These are phyloP conservation scores for Umimayanthus kanabou DNA, from an alignment of 92 coral and sea anemone genomes.

Conservation along the genomic window DNA sequence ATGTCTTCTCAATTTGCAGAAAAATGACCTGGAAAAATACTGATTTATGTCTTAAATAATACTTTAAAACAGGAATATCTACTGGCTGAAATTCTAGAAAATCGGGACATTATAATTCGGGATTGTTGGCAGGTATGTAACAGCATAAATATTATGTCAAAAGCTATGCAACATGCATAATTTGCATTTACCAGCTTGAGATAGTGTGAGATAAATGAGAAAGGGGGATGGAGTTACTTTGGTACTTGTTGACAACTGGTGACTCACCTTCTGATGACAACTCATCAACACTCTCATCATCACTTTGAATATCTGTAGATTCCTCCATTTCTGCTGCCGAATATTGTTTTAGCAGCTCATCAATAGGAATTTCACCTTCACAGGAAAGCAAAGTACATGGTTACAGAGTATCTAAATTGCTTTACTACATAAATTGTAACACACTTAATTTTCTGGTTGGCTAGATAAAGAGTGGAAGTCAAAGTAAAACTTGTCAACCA, in stretches of 20 bases:
- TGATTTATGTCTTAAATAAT: no score
- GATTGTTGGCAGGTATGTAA: no score
- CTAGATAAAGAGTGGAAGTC: not conserved
- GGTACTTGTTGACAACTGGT: not conserved
- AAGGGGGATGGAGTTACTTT: not conserved
- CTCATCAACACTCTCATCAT: constrained; percentile 71
- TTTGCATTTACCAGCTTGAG: no score
- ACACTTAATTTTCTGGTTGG: not conserved
- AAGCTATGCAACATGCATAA: no score
- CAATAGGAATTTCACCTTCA: constrained; percentile 94
- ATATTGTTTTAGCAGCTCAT: constrained; percentile 87
- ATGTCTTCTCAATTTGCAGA: no score
- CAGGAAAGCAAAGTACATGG: not conserved
- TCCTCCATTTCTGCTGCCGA: constrained; percentile 71
- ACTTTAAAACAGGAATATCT: no score
- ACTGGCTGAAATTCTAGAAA: no score
- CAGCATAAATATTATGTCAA: no score
- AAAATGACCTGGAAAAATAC: no score
- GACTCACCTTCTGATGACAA: constrained; percentile 71
- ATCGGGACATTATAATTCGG: no score
- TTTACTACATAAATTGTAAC: not conserved
- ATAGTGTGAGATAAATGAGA: no score
- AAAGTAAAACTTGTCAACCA: not conserved
- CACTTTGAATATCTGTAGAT: constrained; percentile 74
- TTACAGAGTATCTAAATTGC: no score